phyloP scores from a whole-genome alignment of 2,797 vertebrate genomes.

The Carapus acus region DNA sequence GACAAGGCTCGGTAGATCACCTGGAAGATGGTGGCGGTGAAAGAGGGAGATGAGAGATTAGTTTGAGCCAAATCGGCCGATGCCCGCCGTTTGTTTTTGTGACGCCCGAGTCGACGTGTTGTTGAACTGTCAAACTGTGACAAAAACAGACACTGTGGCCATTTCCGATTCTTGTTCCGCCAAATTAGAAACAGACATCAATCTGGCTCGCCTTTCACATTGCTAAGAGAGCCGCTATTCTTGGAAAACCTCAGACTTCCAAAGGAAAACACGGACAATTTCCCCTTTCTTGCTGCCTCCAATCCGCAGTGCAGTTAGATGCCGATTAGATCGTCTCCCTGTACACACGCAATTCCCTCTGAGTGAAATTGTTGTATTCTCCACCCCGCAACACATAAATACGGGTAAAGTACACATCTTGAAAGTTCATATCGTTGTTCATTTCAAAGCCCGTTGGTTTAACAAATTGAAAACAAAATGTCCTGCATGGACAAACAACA shows the following conservation, averaged over 20 bases:
- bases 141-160: constrained; percentile 15
- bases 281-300: constrained; percentile 8
- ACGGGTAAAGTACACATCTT: not conserved
- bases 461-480: too few relatives aligned
- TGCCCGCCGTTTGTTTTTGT: not conserved
- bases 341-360: too few relatives aligned
- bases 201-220: constrained; percentile 31
- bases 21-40: too few relatives aligned
- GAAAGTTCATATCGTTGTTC: not conserved
- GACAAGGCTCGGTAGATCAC: constrained; percentile 89
- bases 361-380: too few relatives aligned
- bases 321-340: constrained; percentile 5
- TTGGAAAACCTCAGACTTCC: constrained; percentile 6
- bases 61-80: not conserved
- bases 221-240: constrained; percentile 21
- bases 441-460: too few relatives aligned
- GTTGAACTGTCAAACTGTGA: constrained; percentile 11
- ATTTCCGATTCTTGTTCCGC: constrained; percentile 16
- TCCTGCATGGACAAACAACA: too few relatives aligned
- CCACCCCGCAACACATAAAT: not conserved
- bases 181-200: constrained; percentile 33
- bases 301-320: constrained; percentile 12
- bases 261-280: constrained; percentile 23
- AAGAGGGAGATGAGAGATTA: not conserved
- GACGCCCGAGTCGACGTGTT: too few relatives aligned